A percentile compares a stretch with the other conserved stretches of the same genome.
Conservation (phyloP, 1,140 invertebrate genomes). For the Leptinotarsa lineolata region DNA sequence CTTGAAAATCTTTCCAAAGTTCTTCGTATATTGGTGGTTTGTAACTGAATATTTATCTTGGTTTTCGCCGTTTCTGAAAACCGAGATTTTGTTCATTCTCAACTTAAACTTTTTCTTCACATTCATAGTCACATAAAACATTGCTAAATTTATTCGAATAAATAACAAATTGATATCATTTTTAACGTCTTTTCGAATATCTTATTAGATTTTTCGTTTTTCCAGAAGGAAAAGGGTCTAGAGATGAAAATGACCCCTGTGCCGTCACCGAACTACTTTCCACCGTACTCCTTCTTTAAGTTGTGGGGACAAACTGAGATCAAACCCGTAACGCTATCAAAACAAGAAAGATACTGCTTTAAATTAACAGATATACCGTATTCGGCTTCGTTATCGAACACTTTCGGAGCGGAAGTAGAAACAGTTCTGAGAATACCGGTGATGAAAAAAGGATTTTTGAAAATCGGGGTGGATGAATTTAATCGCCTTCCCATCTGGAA, state of each 20-base stretch:
- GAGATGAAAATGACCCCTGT: neutral
- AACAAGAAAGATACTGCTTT: neutral
- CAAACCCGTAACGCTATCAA: neutral
- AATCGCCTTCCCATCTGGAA: slow-evolving; percentile 35
- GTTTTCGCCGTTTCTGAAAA: too few species aligned
- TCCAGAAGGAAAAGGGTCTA: neutral
- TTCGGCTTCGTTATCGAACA: neutral
- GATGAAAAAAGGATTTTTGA: slow-evolving; percentile 12
- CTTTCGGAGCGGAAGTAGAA: slow-evolving; percentile 6
- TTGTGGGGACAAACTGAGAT: neutral
- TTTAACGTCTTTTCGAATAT: too few species aligned
- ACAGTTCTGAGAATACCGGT: slow-evolving; percentile 1
- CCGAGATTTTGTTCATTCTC: too few species aligned
- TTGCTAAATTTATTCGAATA: neutral
- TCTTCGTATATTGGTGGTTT: too few species aligned
- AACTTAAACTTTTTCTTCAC: neutral
- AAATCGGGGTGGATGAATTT: slow-evolving; percentile 9
- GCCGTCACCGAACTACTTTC: neutral
- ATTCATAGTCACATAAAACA: neutral
- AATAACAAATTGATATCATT: neutral
- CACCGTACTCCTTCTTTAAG: neutral
- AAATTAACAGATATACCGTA: neutral
- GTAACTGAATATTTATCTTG: too few species aligned
- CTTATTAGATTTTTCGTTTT: neutral
- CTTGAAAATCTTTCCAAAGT: too few species aligned